A percentile compares a stretch with the other conserved stretches of the same genome.
Conservation (phyloP, 1,140 invertebrate genomes). For the Caenorhabditis briggsae region DNA sequence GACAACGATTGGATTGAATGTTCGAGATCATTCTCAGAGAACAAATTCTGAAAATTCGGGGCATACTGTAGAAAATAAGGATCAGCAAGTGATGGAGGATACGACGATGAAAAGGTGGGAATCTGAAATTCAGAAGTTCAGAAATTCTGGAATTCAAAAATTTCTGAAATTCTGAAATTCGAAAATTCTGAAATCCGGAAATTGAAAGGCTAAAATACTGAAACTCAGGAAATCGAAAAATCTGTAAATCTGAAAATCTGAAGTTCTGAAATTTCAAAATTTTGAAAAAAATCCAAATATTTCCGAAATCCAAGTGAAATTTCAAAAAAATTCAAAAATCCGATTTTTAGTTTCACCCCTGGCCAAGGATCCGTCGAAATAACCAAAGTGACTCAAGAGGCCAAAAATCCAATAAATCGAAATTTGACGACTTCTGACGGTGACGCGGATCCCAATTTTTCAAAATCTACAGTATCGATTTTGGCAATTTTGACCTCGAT, state of each 20-base stretch:
- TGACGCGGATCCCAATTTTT: background rate
- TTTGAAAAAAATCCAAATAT: background rate
- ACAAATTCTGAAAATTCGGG: background rate
- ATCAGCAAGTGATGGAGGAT: background rate
- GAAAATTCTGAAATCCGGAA: background rate
- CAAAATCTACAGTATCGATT: background rate
- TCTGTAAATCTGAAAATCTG: too few relatives aligned
- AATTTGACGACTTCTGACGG: constrained; percentile 21
- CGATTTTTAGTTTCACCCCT: constrained; percentile 22
- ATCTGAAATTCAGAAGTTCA: background rate
- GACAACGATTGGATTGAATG: background rate
- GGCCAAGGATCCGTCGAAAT: constrained; percentile 22
- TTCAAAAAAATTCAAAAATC: background rate
- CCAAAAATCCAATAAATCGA: background rate
- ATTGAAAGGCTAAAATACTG: background rate
- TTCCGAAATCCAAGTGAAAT: too few relatives aligned
- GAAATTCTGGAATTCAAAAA: background rate
- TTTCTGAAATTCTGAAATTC: background rate
- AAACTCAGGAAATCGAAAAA: background rate
- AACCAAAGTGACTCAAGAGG: constrained; percentile 16
- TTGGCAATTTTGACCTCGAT: background rate
- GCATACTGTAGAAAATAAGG: background rate
- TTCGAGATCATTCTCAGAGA: background rate
- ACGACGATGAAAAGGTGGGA: too few relatives aligned
- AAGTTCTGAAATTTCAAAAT: background rate